A percentile compares a stretch with the other conserved stretches of the same genome.
Evolutionary conservation across 2,797 vertebrate genomes (phyloP).

Genomic region (Epinephelus awoara): DNA sequence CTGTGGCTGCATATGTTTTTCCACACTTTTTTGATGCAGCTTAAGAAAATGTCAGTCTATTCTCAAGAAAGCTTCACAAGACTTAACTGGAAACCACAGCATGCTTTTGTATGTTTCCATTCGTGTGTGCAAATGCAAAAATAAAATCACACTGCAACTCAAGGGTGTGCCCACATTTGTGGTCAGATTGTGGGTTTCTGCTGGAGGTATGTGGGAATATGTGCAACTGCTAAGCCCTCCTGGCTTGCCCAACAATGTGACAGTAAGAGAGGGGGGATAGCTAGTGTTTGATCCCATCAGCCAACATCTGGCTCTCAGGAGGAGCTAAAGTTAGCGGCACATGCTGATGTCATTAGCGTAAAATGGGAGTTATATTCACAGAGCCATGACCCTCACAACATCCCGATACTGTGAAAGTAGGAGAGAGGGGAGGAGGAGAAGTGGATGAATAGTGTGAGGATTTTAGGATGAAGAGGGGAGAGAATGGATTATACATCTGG

Average conservation of each 20-base stretch:
- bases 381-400: constrained; percentile 72
- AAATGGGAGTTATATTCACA: constrained; percentile 78
- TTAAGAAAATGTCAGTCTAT: not conserved
- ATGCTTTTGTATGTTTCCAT: constrained; percentile 25
- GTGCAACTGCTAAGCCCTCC: constrained; percentile 54
- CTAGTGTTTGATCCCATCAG: constrained; percentile 72
- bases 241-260: constrained; percentile 66
- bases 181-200: constrained; percentile 58
- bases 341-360: constrained; percentile 83
- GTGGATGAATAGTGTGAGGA: constrained; percentile 34
- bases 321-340: constrained; percentile 81
- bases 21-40: not conserved
- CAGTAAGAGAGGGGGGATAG: constrained; percentile 44
- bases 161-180: constrained; percentile 48
- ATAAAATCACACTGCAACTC: constrained; percentile 21
- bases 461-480: constrained; percentile 17
- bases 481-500: constrained; percentile 37
- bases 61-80: constrained; percentile 5
- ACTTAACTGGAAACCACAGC: constrained; percentile 26
- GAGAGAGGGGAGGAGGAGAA: constrained; percentile 19
- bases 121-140: constrained; percentile 33
- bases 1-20: constrained; percentile 2
- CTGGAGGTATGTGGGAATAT: constrained; percentile 57
- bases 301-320: constrained; percentile 83
- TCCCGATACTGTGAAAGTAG: constrained; percentile 46